These are phyloP conservation scores for Peromyscus leucopus DNA, from an alignment of 2,113 vertebrate genomes.

Conservation along the genomic window DNA sequence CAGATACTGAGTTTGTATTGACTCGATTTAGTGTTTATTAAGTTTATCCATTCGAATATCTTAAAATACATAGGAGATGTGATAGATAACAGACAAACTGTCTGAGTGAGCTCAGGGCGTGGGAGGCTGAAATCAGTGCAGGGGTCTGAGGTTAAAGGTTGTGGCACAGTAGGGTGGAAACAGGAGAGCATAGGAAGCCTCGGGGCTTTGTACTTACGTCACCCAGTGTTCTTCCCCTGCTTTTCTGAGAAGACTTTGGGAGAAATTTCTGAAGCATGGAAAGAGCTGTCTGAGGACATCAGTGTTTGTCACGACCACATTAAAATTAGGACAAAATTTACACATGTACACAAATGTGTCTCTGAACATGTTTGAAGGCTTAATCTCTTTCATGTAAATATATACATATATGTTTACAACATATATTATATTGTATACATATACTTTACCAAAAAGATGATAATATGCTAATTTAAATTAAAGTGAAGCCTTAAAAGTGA, in stretches of 20 bases:
- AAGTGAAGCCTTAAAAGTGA: neutral
- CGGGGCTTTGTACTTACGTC: neutral
- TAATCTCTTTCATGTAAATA: neutral
- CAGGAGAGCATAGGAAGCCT: neutral
- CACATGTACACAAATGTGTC: neutral
- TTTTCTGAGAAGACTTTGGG: neutral
- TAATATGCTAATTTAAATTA: neutral
- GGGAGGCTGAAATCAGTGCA: neutral
- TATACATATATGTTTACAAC: too few species aligned
- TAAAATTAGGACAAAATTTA: neutral
- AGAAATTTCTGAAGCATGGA: neutral
- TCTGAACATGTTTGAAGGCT: neutral
- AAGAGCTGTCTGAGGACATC: neutral
- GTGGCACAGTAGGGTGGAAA: too few species aligned
- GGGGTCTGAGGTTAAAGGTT: neutral
- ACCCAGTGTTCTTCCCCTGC: neutral
- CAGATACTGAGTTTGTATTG: neutral
- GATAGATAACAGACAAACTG: neutral
- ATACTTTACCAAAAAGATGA: neutral
- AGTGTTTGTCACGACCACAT: neutral
- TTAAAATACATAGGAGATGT: neutral
- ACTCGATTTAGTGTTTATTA: neutral
- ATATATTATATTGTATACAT: neutral
- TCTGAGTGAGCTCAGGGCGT: neutral
- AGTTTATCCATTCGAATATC: neutral